Conservation (phyloP, 2,888 invertebrate species). For the Brachyptera putata region DNA sequence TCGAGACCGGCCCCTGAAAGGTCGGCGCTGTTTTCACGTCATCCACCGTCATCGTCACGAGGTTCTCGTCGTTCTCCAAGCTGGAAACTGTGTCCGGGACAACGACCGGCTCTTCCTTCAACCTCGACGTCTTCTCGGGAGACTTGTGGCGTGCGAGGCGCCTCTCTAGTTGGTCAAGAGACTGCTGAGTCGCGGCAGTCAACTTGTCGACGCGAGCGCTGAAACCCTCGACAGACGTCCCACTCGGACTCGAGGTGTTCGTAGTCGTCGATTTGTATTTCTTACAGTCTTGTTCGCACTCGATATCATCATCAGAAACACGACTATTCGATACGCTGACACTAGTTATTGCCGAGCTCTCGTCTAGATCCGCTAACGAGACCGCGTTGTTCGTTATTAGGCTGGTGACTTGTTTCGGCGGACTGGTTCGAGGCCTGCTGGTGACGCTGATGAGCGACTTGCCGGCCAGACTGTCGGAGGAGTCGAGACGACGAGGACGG, state of each 20-base stretch:
- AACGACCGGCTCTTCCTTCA: background rate
- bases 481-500: background rate
- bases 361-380: background rate
- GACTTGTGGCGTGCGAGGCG: no score
- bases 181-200: no score
- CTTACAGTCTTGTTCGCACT: no score
- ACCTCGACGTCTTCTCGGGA: background rate
- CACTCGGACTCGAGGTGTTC: no score
- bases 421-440: background rate
- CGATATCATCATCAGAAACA: no score
- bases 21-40: conserved; percentile 49
- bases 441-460: no score
- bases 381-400: background rate
- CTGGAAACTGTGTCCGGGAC: no score
- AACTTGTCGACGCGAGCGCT: background rate
- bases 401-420: background rate
- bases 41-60: conserved; percentile 50
- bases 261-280: no score
- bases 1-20: conserved; percentile 51
- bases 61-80: background rate
- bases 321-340: no score
- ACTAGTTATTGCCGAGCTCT: no score
- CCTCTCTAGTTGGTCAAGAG: no score
- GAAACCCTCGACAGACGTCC: background rate
- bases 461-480: background rate